Conservation (phyloP, 2,888 invertebrate species). For the Aquatica leii region DNA sequence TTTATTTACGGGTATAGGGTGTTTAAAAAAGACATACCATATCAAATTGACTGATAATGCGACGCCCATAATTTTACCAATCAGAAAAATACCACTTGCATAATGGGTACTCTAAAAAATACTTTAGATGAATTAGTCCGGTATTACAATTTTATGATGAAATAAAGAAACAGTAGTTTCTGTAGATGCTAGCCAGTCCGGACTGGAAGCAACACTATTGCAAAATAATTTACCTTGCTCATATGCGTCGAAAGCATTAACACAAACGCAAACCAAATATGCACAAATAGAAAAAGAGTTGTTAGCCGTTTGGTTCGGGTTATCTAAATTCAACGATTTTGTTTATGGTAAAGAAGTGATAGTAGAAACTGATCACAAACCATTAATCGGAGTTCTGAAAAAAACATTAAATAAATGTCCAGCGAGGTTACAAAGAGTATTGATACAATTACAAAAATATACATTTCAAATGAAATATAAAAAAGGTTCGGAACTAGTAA, state of each 20-base stretch:
- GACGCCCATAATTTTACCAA: background rate
- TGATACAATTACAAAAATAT: background rate
- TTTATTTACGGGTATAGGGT: background rate
- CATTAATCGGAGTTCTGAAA: too few relatives aligned
- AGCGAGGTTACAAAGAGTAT: background rate
- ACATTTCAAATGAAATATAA: background rate
- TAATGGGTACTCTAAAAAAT: background rate
- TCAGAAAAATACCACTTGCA: background rate
- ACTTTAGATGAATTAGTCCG: conserved; percentile 2
- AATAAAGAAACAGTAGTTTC: conserved; percentile 3
- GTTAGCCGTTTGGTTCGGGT: background rate
- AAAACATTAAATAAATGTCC: background rate
- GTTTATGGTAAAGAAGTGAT: background rate
- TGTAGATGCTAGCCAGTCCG: background rate
- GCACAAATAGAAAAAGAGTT: background rate
- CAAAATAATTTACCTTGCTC: background rate
- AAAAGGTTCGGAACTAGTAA: background rate
- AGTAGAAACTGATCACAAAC: conserved; percentile 3
- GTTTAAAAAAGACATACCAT: background rate
- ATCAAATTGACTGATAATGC: background rate
- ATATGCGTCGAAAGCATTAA: background rate
- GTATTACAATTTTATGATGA: conserved; percentile 7
- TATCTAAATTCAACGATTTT: too few relatives aligned
- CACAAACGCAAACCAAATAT: background rate
- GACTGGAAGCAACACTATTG: background rate